phyloP scores from a whole-genome alignment of 2,888 invertebrate species.

The Axea sp. region DNA sequence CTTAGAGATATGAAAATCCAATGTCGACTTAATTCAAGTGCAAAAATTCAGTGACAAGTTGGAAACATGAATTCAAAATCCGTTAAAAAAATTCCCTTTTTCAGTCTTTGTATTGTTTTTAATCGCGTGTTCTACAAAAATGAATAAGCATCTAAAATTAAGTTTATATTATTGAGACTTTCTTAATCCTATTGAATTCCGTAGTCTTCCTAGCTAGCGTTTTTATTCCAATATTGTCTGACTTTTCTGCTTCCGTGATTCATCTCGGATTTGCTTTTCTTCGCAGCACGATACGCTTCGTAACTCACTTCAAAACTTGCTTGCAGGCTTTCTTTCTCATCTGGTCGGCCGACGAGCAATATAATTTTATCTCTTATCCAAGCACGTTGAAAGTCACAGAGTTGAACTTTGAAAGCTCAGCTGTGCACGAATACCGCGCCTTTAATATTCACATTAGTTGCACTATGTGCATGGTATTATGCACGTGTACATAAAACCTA shows the following conservation, averaged over 20 bases:
- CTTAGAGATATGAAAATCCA: no score
- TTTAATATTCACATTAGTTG: conserved; percentile 60
- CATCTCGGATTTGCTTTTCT: conserved; percentile 56
- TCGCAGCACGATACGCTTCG: conserved; percentile 54
- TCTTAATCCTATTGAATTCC: conserved; percentile 43
- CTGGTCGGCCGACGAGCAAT: conserved; percentile 59
- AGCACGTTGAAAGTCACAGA: conserved; percentile 61
- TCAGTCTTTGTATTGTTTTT: no score
- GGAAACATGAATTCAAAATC: no score
- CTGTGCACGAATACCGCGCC: conserved; percentile 56
- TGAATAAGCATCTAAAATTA: conserved; percentile 4
- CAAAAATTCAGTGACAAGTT: no score
- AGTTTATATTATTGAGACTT: conserved; percentile 37
- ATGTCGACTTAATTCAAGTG: no score
- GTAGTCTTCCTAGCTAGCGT: conserved; percentile 24
- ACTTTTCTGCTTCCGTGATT: conserved; percentile 54
- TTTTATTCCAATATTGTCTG: conserved; percentile 54
- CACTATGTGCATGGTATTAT: conserved; percentile 58
- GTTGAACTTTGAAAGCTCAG: conserved; percentile 61
- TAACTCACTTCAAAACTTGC: conserved; percentile 58
- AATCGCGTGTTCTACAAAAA: no score
- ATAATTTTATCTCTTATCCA: conserved; percentile 62
- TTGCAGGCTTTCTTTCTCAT: conserved; percentile 61
- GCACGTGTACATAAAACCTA: conserved; percentile 59
- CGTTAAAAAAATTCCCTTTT: no score